Evolutionary conservation across 2,888 invertebrate species (phyloP).

Genomic region (Drosophila lacicola): DNA sequence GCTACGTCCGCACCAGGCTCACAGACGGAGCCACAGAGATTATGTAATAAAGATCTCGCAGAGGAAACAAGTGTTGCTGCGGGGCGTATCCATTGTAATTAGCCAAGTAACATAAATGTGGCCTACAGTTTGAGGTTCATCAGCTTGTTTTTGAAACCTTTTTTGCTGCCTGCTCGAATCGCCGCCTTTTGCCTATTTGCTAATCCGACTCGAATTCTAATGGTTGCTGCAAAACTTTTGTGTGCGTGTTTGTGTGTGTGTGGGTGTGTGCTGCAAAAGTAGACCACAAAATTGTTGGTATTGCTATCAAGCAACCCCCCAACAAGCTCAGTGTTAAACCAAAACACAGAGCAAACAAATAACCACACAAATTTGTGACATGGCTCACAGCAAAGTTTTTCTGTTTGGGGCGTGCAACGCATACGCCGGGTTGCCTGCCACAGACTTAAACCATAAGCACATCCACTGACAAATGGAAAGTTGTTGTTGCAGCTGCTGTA

Average conservation of each 20-base stretch:
- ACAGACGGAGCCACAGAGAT: constrained; percentile 36
- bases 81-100: constrained; percentile 57
- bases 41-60: constrained; percentile 61
- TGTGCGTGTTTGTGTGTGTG: constrained; percentile 41
- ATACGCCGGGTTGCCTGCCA: constrained; percentile 52
- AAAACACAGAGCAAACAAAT: constrained; percentile 56
- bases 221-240: constrained; percentile 46
- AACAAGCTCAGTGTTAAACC: constrained; percentile 11
- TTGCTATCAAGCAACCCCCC: constrained; percentile 41
- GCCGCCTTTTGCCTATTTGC: constrained; percentile 5
- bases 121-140: constrained; percentile 12
- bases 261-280: constrained; percentile 42
- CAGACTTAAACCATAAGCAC: constrained; percentile 26
- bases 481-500: constrained; percentile 21
- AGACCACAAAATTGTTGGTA: constrained; percentile 67
- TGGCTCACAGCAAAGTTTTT: constrained; percentile 35
- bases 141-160: constrained; percentile 17
- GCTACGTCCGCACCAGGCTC: constrained; percentile 1
- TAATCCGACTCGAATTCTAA: constrained; percentile 45
- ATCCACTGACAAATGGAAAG: constrained; percentile 19
- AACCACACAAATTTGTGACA: constrained; percentile 66
- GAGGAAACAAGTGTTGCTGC: constrained; percentile 51
- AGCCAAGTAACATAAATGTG: constrained; percentile 35
- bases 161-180: constrained; percentile 24
- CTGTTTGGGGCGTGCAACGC: constrained; percentile 14